These are phyloP conservation scores for Phaethornis superciliosus DNA, from an alignment of 2,113 vertebrate species.

Conservation along the genomic window DNA sequence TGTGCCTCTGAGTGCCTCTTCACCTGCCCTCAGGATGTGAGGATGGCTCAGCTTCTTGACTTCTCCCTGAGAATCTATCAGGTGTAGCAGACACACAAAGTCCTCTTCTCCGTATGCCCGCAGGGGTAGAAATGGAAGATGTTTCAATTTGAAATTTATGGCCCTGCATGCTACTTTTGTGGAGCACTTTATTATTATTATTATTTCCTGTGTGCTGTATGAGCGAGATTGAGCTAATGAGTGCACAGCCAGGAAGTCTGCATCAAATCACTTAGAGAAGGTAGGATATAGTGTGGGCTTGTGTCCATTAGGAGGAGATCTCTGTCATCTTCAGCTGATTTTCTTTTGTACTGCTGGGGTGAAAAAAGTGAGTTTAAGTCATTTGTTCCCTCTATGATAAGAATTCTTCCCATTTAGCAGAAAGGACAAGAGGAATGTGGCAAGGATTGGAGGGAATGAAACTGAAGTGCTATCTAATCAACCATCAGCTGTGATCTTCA, in stretches of 20 bases:
- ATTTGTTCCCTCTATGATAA: background rate
- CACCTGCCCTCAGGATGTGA: background rate
- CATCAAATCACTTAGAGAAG: background rate
- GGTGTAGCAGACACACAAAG: background rate
- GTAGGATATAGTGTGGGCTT: background rate
- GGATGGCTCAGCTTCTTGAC: background rate
- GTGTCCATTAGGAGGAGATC: conserved; percentile 1
- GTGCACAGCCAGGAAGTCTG: conserved; percentile 12
- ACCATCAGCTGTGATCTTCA: background rate
- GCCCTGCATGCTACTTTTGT: background rate
- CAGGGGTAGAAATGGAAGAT: background rate
- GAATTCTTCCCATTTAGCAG: background rate
- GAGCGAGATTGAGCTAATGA: conserved; percentile 39
- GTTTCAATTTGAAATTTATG: conserved; percentile 26
- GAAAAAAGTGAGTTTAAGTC: background rate
- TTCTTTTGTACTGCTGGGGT: background rate
- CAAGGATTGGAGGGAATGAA: background rate
- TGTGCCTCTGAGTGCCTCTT: conserved; percentile 20
- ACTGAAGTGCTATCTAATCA: background rate
- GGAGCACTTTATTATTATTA: background rate
- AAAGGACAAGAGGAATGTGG: background rate
- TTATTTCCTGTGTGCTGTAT: conserved; percentile 43
- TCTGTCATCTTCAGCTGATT: background rate
- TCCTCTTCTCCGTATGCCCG: background rate
- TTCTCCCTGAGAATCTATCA: background rate